phyloP scores from a whole-genome alignment of 2,113 vertebrate species.

The Triplophysa tibetana region DNA sequence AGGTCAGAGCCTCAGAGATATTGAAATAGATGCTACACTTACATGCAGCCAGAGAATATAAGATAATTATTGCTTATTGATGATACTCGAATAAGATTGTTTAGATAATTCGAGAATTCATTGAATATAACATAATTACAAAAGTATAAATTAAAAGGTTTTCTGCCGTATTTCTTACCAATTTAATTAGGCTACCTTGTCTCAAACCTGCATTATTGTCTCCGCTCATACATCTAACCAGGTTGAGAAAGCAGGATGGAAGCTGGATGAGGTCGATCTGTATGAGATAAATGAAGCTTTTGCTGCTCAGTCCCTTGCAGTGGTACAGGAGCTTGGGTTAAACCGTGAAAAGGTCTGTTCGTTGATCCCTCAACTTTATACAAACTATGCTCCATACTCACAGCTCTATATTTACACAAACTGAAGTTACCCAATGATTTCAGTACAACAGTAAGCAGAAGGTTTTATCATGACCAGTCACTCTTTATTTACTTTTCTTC shows the following conservation, averaged over 20 bases:
- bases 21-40: too few species aligned
- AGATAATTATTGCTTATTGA: too few species aligned
- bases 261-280: conserved; percentile 84
- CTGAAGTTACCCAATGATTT: conserved; percentile 9
- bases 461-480: neutral
- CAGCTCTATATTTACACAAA: conserved; percentile 1
- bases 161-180: too few species aligned
- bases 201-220: neutral
- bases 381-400: neutral
- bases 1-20: too few species aligned
- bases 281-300: conserved; percentile 98
- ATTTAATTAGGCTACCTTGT: neutral
- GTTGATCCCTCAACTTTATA: neutral
- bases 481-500: neutral
- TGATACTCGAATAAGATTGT: too few species aligned
- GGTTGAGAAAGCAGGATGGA: conserved; percentile 91
- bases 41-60: too few species aligned
- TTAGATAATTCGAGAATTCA: too few species aligned
- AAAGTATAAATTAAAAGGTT: too few species aligned
- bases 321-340: conserved; percentile 86
- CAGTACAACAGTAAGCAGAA: neutral
- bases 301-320: conserved; percentile 80
- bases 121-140: too few species aligned
- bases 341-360: conserved; percentile 83
- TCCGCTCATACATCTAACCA: conserved; percentile 54